Evolutionary conservation across 2,797 vertebrate species (phyloP), one percentile per base, ranked within the genome.

Genomic region (Parauchenoglanis ngamensis): DNA sequence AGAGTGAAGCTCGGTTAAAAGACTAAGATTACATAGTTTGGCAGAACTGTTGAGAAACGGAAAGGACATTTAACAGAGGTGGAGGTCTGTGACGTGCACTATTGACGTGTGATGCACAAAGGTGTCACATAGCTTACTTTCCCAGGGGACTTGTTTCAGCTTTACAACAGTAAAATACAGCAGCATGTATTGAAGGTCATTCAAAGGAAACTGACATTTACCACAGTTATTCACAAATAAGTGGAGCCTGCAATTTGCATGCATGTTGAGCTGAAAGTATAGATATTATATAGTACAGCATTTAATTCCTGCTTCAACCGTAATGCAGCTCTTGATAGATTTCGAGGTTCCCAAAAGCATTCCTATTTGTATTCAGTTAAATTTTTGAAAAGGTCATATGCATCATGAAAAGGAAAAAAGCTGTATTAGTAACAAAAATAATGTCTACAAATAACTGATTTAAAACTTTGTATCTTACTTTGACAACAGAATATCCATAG

Each of bases 31-130:
- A 44, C 68, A 83, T 54, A 44, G 70, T 57, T 65, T 90, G 73
- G 89, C 89, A 92, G 90, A 88, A 81, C 89, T 91, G 87, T 83
- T 80, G 88, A 86, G 88, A 78, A 84, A 52, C 52, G 90, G 79
- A 88, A 86, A 90, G 85, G 88, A 72, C 61, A 90, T 76, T 63
- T 59, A 85, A 78, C 40, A 67, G 86, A 86, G 57, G 65, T 52
- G 72, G 68, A 67, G 86, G 88, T 85, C 52, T 79, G 56, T 81
- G 61, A 65, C 44, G n/a, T 67, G n/a, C 61, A 12, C 61, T 65
- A 21, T 21, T 15, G 81, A 83, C 10, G 15, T 52, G 28, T 68
- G n/a, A 83, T 52, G 17, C 80, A 31, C n/a, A 81, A 78, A 57
- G n/a, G 31, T 44, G 23, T 57, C 57, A 57, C 19, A 80, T 35